Percentiles rank a stretch among this genome's conserved stretches.
Conservation (phyloP, 2,888 invertebrate genomes). For the Cheilosia pagana region DNA sequence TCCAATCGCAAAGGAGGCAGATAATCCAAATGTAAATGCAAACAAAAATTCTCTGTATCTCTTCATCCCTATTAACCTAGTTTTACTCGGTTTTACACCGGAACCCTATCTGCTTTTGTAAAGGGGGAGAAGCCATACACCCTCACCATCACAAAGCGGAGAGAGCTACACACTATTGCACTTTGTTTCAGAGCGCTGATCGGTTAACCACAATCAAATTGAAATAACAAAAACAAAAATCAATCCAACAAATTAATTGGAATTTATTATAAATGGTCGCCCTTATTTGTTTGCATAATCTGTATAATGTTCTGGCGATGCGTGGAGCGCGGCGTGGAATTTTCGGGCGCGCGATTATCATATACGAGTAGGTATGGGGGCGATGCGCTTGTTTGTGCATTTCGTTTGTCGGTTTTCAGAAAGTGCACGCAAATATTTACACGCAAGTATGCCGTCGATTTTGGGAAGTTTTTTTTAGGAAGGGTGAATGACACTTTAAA, state of each 20-base stretch:
- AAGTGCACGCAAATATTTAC: constrained; percentile 30
- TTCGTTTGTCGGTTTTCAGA: background rate
- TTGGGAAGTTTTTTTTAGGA: background rate
- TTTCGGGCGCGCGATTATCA: constrained; percentile 20
- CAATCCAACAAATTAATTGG: constrained; percentile 57
- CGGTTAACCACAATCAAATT: constrained; percentile 54
- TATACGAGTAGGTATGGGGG: too few species aligned
- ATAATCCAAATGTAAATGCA: constrained; percentile 58
- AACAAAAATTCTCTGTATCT: constrained; percentile 20
- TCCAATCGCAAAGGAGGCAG: constrained; percentile 31
- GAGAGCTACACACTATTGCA: constrained; percentile 15
- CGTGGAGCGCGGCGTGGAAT: background rate
- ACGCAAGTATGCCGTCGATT: constrained; percentile 9
- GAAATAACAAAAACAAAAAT: constrained; percentile 59
- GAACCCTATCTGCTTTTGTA: constrained; percentile 38
- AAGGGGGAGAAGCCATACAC: constrained; percentile 9
- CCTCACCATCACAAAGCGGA: too few species aligned
- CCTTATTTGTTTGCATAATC: constrained; percentile 41
- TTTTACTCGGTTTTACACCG: constrained; percentile 11
- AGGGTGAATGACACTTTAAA: too few species aligned
- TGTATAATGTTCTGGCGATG: constrained; percentile 2
- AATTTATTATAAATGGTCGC: constrained; percentile 52
- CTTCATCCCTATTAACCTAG: constrained; percentile 65
- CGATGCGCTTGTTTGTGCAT: background rate
- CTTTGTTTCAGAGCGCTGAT: constrained; percentile 35